Evolutionary conservation across 2,888 invertebrate species (phyloP).

Genomic region (Nemotelus nigrinus): DNA sequence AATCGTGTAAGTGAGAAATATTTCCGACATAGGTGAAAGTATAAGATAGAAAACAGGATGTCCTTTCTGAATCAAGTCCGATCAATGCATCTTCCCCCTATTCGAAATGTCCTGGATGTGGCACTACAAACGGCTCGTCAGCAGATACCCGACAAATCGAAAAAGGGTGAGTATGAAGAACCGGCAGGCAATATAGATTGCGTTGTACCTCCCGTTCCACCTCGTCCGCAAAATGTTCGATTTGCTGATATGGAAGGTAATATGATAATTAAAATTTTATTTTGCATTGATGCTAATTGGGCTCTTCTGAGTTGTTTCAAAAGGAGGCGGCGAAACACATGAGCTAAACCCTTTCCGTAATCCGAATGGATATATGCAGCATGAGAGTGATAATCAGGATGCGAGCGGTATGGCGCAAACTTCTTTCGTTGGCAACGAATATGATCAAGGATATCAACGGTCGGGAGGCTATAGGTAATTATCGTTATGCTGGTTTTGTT

Average conservation of each 20-base stretch:
- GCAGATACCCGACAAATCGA: constrained; percentile 76
- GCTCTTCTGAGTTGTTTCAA: constrained; percentile 19
- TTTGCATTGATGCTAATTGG: constrained; percentile 32
- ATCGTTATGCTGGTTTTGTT: neutral
- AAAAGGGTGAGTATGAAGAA: constrained; percentile 66
- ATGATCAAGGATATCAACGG: constrained; percentile 63
- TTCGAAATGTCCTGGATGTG: constrained; percentile 81
- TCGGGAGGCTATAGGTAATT: constrained; percentile 61
- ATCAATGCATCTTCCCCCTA: constrained; percentile 78
- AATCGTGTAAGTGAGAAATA: neutral
- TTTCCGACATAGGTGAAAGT: neutral
- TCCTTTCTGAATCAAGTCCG: constrained; percentile 68
- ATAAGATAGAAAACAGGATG: constrained; percentile 62
- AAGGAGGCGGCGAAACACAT: constrained; percentile 57
- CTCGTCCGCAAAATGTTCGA: constrained; percentile 66
- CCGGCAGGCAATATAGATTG: constrained; percentile 56
- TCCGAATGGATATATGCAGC: constrained; percentile 59
- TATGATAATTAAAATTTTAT: constrained; percentile 24
- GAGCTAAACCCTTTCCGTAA: constrained; percentile 64
- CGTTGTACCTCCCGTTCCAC: constrained; percentile 59
- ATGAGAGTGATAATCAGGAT: constrained; percentile 57
- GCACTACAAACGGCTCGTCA: constrained; percentile 85
- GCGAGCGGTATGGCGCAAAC: constrained; percentile 61
- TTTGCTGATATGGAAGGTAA: constrained; percentile 64
- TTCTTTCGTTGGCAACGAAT: constrained; percentile 62